Conservation (phyloP, 2,797 vertebrate genomes). For the Pelodytes ibericus region DNA sequence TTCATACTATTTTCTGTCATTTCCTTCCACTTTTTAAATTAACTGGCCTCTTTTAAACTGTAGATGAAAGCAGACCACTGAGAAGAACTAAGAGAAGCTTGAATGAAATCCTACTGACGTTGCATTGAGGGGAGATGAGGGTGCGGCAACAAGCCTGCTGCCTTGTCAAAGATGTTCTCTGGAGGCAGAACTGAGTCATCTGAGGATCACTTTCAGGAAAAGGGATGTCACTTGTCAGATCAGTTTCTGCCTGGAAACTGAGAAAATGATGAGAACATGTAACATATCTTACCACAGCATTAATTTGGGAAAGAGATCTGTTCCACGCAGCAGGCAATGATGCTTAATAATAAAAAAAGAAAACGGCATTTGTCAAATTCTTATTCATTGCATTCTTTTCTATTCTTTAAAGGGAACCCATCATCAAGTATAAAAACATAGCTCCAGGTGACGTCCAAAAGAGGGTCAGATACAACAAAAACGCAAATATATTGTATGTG, state of each 20-base stretch:
- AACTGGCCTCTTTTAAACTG: background rate
- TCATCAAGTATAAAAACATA: background rate
- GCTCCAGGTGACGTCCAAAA: too few species aligned
- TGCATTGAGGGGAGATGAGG: background rate
- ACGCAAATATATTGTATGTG: too few species aligned
- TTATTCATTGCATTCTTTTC: background rate
- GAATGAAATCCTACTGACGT: conserved; percentile 16
- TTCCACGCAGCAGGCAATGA: background rate
- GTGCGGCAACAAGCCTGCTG: conserved; percentile 8
- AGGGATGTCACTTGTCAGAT: conserved; percentile 43
- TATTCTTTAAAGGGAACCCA: background rate
- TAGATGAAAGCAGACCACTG: background rate
- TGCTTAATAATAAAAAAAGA: background rate
- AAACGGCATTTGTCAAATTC: background rate
- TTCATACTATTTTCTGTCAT: background rate
- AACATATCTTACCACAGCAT: conserved; percentile 15
- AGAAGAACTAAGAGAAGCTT: background rate
- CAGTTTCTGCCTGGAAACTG: conserved; percentile 35
- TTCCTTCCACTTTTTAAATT: background rate
- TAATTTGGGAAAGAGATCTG: conserved; percentile 5
- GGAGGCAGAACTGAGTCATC: conserved; percentile 41
- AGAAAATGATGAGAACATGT: conserved; percentile 13
- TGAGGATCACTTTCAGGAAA: conserved; percentile 42
- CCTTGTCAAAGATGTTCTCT: conserved; percentile 34
- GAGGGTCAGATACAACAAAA: too few species aligned